Evolutionary conservation across 2,797 vertebrate genomes (phyloP), one percentile per base, ranked within the genome.

Genomic region (Sarcophilus harrisii): DNA sequence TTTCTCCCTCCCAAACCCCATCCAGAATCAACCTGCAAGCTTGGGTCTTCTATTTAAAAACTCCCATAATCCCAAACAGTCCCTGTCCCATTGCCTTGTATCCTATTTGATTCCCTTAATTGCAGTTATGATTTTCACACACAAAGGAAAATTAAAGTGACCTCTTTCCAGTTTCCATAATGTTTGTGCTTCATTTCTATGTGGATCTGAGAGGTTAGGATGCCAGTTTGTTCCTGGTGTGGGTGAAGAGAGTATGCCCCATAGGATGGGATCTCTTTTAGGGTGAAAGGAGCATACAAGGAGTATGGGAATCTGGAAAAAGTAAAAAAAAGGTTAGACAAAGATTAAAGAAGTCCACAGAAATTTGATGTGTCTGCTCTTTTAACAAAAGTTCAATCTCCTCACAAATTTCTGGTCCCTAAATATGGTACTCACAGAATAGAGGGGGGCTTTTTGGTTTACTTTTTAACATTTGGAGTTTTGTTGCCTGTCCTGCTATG

Each of bases 61-160:
- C 73, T 12, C 38, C 73, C 24, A 27, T 14, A 87, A 87, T 73
- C 91, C 52, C 58, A 91, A 89, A 54, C 90, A 54, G 92, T 32
- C 92, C 91, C 90, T 52, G 90, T 57, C 49, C 94, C 93, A 94
- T 57, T 90, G 66, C 91, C 60, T 62, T 14, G 0, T 81, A 89
- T 90, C 95, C 87, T 57, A 0, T 93, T 60, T 92, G 58, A 92
- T 38, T 95, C 66, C 91, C n/a, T 90, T 93, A 57, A 29, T 92
- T 92, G 73, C 95, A 92, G 89, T 97, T 96, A 57, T 27, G 57
- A 93, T 94, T 98, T 87, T 96, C 96, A 93, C 92, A 95, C 66
- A 92, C 92, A 94, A 96, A 94, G 59, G 94, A 94, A 96, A 96
- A 98, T 98, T 97, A 98, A 98, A 98, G 94, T 93, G 96, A 97